A percentile compares a stretch with the other conserved stretches of the same genome.
Conservation (phyloP, 2,797 vertebrate species). For the Oophaga sylvatica region DNA sequence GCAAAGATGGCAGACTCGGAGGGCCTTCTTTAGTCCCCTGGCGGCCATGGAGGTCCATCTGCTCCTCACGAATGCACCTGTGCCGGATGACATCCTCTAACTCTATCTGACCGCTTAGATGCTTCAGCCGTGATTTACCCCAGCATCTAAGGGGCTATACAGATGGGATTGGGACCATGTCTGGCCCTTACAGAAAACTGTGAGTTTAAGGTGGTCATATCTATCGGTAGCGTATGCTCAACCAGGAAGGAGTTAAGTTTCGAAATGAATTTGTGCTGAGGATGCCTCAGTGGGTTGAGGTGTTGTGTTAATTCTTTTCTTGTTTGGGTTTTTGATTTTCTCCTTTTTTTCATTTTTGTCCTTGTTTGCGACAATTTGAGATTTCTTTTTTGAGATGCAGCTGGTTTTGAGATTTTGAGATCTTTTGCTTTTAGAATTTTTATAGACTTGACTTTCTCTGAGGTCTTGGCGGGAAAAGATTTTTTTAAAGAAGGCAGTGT, state of each 20-base stretch:
- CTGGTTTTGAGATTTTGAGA: background rate
- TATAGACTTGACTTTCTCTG: background rate
- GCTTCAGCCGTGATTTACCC: no score
- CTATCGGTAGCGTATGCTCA: no score
- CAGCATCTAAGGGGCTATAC: no score
- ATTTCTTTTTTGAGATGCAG: background rate
- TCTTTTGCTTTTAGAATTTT: background rate
- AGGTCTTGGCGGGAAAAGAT: background rate
- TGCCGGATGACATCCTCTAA: no score
- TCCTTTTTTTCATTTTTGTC: background rate
- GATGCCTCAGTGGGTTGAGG: background rate
- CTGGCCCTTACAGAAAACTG: no score
- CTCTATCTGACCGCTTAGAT: no score
- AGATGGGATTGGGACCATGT: no score
- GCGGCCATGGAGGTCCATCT: no score
- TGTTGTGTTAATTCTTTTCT: background rate
- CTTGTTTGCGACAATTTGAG: background rate
- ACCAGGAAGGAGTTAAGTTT: background rate
- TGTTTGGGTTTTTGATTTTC: background rate
- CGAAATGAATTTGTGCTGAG: background rate
- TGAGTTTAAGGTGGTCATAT: no score
- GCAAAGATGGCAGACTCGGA: no score
- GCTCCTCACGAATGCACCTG: no score
- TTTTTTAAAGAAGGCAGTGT: background rate
- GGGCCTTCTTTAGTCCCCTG: no score